Conservation (phyloP, 2,888 invertebrate species). For the Coelogynopora nodosa region DNA sequence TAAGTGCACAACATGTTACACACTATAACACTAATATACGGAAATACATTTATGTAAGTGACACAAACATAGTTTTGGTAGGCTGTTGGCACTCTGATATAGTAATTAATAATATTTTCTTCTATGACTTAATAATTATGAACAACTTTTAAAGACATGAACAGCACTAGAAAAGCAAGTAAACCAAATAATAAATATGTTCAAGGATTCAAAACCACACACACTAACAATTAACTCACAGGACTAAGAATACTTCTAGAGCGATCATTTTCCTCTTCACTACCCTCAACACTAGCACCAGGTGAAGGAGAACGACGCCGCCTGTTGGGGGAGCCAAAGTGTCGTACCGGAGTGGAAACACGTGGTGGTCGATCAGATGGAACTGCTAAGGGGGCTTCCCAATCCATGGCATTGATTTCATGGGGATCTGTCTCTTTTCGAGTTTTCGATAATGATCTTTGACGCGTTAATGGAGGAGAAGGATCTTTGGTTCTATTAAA, state of each 20-base stretch:
- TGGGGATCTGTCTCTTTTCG: background rate
- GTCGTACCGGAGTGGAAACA: background rate
- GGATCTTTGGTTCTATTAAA: too few relatives aligned
- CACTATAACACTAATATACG: too few relatives aligned
- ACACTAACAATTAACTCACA: background rate
- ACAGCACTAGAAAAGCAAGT: background rate
- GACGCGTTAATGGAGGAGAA: slow-evolving; percentile 1
- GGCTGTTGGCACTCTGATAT: too few relatives aligned
- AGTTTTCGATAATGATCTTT: background rate
- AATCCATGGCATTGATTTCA: slow-evolving; percentile 1
- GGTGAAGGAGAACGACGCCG: background rate
- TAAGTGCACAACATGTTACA: too few relatives aligned
- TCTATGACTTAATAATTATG: too few relatives aligned
- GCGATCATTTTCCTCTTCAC: slow-evolving; percentile 18
- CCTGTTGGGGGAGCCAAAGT: background rate
- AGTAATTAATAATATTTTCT: too few relatives aligned
- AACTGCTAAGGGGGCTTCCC: background rate
- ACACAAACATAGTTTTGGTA: too few relatives aligned
- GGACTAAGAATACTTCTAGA: slow-evolving; percentile 12
- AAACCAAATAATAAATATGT: background rate
- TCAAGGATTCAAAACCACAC: background rate
- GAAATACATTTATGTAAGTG: too few relatives aligned
- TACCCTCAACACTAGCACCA: background rate
- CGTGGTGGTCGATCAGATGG: background rate
- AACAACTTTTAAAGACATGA: too few relatives aligned